Evolutionary conservation across 2,888 invertebrate species (phyloP).

Genomic region (Xestia c-nigrum): DNA sequence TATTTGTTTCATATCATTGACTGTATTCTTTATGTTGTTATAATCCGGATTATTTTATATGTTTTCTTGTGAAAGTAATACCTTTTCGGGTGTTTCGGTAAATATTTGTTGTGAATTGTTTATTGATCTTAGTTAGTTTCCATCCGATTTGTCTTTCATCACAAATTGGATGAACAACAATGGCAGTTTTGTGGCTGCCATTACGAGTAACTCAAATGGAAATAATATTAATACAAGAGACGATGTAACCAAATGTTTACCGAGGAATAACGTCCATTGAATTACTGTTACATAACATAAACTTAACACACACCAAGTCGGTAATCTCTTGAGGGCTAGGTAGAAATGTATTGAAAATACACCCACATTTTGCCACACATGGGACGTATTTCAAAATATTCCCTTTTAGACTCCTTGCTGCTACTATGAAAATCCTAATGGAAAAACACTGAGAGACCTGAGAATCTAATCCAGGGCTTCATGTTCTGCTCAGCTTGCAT

Average conservation of each 20-base stretch:
- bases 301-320: background rate
- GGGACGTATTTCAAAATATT: background rate
- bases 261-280: background rate
- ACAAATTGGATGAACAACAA: conserved; percentile 17
- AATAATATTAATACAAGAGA: background rate
- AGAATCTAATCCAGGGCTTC: background rate
- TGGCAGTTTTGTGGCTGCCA: conserved; percentile 8
- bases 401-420: background rate
- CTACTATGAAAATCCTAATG: background rate
- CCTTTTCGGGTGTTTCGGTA: conserved; percentile 1
- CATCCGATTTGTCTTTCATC: conserved; percentile 15
- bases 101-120: conserved; percentile 1
- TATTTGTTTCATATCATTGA: conserved; percentile 3
- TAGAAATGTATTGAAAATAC: background rate
- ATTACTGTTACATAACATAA: background rate
- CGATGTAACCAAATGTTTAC: background rate
- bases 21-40: background rate
- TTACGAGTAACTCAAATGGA: conserved; percentile 18
- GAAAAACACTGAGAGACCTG: background rate
- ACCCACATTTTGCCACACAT: background rate
- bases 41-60: conserved; percentile 1
- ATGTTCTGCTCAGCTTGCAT: background rate
- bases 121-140: conserved; percentile 13
- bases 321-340: background rate
- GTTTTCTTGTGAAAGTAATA: conserved; percentile 8